A percentile compares a stretch with the other conserved stretches of the same genome.
phyloP scores from a whole-genome alignment of 2,113 vertebrate species.

The Pelobates fuscus region DNA sequence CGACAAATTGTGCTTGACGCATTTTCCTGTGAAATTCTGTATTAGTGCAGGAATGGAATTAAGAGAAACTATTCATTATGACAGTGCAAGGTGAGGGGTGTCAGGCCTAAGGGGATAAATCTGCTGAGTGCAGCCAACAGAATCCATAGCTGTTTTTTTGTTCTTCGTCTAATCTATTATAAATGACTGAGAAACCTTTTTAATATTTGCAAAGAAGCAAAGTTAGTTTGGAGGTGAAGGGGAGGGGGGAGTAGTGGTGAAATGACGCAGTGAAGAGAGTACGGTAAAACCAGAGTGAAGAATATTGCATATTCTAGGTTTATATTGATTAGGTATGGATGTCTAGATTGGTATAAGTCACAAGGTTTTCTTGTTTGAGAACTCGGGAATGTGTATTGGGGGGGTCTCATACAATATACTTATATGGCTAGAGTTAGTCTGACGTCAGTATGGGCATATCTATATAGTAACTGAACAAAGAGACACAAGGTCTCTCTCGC shows the following conservation, averaged over 20 bases:
- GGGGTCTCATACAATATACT: too few species aligned
- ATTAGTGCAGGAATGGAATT: not conserved
- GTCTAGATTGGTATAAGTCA: too few species aligned
- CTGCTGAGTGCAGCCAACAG: slow-evolving; percentile 20
- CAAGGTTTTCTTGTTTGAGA: too few species aligned
- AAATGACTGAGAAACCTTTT: slow-evolving; percentile 29
- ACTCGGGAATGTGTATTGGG: too few species aligned
- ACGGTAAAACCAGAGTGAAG: too few species aligned
- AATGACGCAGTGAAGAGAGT: not conserved
- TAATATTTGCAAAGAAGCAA: slow-evolving; percentile 30
- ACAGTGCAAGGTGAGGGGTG: slow-evolving; percentile 24
- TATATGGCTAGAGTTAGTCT: too few species aligned
- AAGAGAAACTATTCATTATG: slow-evolving; percentile 6
- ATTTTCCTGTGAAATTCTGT: slow-evolving; percentile 8
- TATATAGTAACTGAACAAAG: too few species aligned
- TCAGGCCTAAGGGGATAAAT: slow-evolving; percentile 1
- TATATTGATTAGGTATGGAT: too few species aligned
- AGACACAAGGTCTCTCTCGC: too few species aligned
- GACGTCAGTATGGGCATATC: too few species aligned
- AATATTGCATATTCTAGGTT: too few species aligned
- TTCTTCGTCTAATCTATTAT: slow-evolving; percentile 29
- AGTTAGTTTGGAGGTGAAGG: slow-evolving; percentile 2
- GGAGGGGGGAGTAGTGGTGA: too few species aligned
- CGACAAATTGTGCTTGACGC: not conserved
- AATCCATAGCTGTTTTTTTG: slow-evolving; percentile 7